Conservation (phyloP, 2,797 vertebrate species). For the Scomberomorus guttatus region DNA sequence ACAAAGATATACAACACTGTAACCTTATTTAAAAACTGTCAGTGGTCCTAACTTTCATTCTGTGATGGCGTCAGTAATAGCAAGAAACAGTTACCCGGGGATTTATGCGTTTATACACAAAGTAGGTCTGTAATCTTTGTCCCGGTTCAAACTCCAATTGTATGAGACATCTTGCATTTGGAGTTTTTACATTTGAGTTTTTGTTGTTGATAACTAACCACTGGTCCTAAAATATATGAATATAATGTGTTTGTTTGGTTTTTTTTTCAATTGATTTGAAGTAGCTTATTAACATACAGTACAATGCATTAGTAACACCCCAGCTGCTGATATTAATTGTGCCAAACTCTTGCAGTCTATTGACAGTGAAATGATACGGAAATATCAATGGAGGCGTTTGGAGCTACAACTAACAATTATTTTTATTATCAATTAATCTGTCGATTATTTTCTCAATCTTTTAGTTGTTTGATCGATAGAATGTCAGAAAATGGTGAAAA, state of each 20-base stretch:
- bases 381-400: not conserved
- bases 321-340: not conserved
- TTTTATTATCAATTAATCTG: no score
- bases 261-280: no score
- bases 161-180: not conserved
- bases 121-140: constrained; percentile 13
- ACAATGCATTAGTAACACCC: no score
- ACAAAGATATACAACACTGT: constrained; percentile 27
- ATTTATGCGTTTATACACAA: not conserved
- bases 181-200: not conserved
- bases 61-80: not conserved
- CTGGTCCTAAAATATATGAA: not conserved
- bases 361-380: not conserved
- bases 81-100: not conserved
- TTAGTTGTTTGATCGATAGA: no score
- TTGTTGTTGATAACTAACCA: not conserved
- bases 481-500: no score
- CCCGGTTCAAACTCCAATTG: not conserved
- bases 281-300: no score
- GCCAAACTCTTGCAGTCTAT: not conserved
- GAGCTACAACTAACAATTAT: no score
- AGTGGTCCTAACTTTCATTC: constrained; percentile 9
- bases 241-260: not conserved
- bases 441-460: no score
- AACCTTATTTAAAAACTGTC: constrained; percentile 30